Conservation (phyloP, 1,140 invertebrate species). For the Drosophila ironensis region DNA sequence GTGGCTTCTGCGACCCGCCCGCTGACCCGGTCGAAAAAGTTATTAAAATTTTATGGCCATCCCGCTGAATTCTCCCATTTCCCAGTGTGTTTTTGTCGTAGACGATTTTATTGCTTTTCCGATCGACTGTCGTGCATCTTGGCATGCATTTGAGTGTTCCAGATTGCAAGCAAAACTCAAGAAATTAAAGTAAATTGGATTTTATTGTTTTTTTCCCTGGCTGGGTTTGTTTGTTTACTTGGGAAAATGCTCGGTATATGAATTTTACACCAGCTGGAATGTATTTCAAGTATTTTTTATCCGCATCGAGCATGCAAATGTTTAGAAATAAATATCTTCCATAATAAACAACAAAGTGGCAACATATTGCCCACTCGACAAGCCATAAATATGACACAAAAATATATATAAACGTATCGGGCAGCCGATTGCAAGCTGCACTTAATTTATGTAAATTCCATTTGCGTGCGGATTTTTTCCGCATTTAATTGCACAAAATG, state of each 20-base stretch:
- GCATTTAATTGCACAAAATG: conserved; percentile 40
- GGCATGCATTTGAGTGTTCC: conserved; percentile 52
- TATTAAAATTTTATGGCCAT: conserved; percentile 70
- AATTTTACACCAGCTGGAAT: too few relatives aligned
- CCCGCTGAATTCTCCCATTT: conserved; percentile 18
- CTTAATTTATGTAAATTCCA: conserved; percentile 59
- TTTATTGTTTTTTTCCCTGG: conserved; percentile 13
- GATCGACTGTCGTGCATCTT: background rate
- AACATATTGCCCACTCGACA: conserved; percentile 42
- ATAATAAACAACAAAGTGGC: conserved; percentile 44
- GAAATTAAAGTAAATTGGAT: conserved; percentile 13
- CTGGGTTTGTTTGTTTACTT: too few relatives aligned
- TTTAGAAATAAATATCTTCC: conserved; percentile 39
- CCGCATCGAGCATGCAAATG: conserved; percentile 20
- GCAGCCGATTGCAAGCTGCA: conserved; percentile 22
- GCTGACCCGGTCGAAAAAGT: conserved; percentile 47
- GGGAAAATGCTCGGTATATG: too few relatives aligned
- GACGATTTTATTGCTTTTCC: conserved; percentile 49
- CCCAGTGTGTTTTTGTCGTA: conserved; percentile 1
- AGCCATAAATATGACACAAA: conserved; percentile 29
- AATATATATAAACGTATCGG: conserved; percentile 13
- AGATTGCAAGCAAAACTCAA: conserved; percentile 5
- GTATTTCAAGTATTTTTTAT: background rate
- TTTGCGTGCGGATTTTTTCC: conserved; percentile 19
- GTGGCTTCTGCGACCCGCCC: conserved; percentile 19